Conservation (phyloP, 2,797 vertebrate genomes). For the Trachurus trachurus region DNA sequence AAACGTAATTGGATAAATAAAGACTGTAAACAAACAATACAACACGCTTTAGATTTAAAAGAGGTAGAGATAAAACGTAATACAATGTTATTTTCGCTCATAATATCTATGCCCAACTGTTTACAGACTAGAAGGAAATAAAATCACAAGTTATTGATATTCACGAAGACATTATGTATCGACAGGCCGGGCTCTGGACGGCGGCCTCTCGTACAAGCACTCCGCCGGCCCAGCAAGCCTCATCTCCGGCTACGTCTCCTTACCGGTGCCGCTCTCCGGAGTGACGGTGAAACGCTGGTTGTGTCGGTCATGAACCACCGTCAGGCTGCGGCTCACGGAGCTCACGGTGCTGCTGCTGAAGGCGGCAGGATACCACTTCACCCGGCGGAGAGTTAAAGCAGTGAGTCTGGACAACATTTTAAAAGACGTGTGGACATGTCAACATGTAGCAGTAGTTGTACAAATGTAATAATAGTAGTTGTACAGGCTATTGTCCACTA, state of each 20-base stretch:
- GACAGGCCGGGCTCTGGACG: slow-evolving; percentile 36
- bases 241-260: slow-evolving; percentile 23
- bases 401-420: slow-evolving; percentile 47
- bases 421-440: slow-evolving; percentile 42
- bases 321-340: slow-evolving; percentile 11
- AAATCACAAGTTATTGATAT: accelerated
- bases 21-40: too few species aligned
- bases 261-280: slow-evolving; percentile 68
- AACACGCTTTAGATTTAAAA: too few species aligned
- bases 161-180: not conserved
- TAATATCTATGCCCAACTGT: not conserved
- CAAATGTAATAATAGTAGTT: too few species aligned
- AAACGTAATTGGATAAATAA: too few species aligned
- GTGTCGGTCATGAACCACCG: slow-evolving; percentile 79
- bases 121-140: accelerated
- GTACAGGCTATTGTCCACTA: too few species aligned
- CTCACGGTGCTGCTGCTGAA: not conserved
- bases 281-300: slow-evolving; percentile 76
- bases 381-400: accelerated
- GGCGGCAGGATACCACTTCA: not conserved
- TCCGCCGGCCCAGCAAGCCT: not conserved
- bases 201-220: slow-evolving; percentile 26
- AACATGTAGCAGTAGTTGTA: too few species aligned
- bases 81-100: accelerated
- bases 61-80: too few species aligned